phyloP scores from a whole-genome alignment of 2,113 vertebrate genomes.

The Thomomys bottae region DNA sequence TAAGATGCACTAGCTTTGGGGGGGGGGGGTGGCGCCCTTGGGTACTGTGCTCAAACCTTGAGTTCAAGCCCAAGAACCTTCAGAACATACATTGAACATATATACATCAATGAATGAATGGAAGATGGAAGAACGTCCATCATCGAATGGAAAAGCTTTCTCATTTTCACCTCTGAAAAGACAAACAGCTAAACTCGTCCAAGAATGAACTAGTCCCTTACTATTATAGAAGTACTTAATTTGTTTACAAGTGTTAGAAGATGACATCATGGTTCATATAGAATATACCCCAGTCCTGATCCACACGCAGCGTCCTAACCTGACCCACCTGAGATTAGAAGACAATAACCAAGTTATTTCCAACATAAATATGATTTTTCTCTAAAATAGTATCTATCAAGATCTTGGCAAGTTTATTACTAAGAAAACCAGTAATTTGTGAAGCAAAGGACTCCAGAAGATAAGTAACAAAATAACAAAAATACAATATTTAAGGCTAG shows the following conservation, averaged over 20 bases:
- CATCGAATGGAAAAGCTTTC: not conserved
- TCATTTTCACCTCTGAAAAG: conserved; percentile 13
- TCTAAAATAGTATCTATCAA: not conserved
- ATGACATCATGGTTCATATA: not conserved
- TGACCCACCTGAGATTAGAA: not conserved
- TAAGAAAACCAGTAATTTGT: conserved; percentile 11
- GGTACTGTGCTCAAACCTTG: too few relatives aligned
- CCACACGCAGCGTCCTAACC: not conserved
- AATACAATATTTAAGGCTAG: not conserved
- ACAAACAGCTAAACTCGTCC: not conserved
- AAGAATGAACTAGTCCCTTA: conserved; percentile 3
- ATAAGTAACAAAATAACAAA: not conserved
- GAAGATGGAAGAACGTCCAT: not conserved
- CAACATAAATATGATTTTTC: not conserved
- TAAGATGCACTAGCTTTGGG: too few relatives aligned
- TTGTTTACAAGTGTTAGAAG: conserved; percentile 11
- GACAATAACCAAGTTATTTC: not conserved
- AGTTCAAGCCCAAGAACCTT: too few relatives aligned
- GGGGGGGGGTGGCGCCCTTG: too few relatives aligned
- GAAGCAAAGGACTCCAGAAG: conserved; percentile 20
- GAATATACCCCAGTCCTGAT: not conserved
- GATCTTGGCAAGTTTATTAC: not conserved
- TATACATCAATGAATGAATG: too few relatives aligned
- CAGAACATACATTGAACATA: too few relatives aligned
- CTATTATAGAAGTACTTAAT: not conserved